Base-by-base conservation (phyloP, 2,113 vertebrate species). In the Entelurus aequoreus region DNA sequence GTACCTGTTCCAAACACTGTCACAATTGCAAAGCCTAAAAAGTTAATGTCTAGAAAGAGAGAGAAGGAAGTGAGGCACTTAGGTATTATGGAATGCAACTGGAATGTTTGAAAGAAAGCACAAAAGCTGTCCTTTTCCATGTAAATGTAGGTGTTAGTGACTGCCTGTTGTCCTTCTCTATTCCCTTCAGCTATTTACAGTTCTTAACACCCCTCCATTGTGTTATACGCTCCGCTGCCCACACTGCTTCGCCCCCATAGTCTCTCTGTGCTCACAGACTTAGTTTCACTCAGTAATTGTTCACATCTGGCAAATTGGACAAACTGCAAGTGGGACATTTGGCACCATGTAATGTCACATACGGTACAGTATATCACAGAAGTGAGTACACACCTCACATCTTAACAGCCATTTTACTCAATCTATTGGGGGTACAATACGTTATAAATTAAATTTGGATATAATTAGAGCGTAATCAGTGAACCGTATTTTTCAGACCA, bases 151-250 rank as follows among this genome's bases (percentile, higher is more conserved):
- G 75, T 80, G 80, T 80, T 79, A 60, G 75, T 68, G 75, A 72
- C 80, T 81, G 62, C 79, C 81, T 63, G 71, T 71, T 81, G 69
- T 78, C 81, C 66, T 79, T 68, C 67, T 80, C 76, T 72, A 69
- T 83, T 86, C 84, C 81, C 77, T 58, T 72, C 78, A 73, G 81
- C 81, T 87, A 84, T 88, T 87, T 86, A 82, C 79, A 74, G 85
- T 80, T 68, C 77, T 74, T 62, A 80, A 84, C 81, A 83, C 77
- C 75, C 85, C 72, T 84, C 83, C 85, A 84, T 88, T 87, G 87
- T 87, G 85, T 88, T 85, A 82, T 83, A 81, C 76, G 62, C 80
- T 79, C 78, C 10, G 6, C 80, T 74, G 77, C 85, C 87, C 81
- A 85, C 83, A 60, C 67, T 75, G 58, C 57, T 53, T 83, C 80